Evolutionary conservation across 2,888 invertebrate genomes (phyloP), one percentile per base, ranked within the genome.

Genomic region (Pegoplata infirma): DNA sequence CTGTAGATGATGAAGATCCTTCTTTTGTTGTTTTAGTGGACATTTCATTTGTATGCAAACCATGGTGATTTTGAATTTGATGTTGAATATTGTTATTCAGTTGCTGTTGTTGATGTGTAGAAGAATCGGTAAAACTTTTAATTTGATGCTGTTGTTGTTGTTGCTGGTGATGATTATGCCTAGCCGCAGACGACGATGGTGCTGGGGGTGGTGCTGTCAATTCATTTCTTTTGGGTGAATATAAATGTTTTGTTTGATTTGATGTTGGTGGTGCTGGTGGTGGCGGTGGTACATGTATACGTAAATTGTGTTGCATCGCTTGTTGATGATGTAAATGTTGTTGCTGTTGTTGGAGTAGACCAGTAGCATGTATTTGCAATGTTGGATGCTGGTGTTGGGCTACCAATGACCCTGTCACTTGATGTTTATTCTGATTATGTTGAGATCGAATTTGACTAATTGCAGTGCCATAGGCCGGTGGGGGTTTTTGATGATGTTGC

Each of bases 361-460:
- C n/a, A 36, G 49, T 25, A 56, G 55, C 32, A 53, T 64, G 58
- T 12, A 53, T 19, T 28, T 56, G 63, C 36, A 64, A 67, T 21
- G 40, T 66, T 32, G 55, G 61, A 61, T 78, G 71, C 14, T 75
- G 79, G 7, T 64, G 64, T 40, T 79, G 79, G 12, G 67, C 25
- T 56, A 14, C 46, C 55, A 61, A 58, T 56, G 66, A 46, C 23
- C 56, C 79, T 44, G 67, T 36, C 40, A 78, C 47, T 68, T 81
- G 80, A 56, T 77, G 75, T 56, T 88, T 85, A 72, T 84, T 88
- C 87, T 88, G 89, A 86, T 86, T 87, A 82, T 89, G 86, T 84
- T 88, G 89, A 88, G 89, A 89, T 89, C 89, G 84, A 82, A 89
- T 86, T 87, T 89, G 89, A 86, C 88, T 89, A 83, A 89, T 88